phyloP scores from a whole-genome alignment of 2,113 vertebrate species.

The Ahaetulla prasina region DNA sequence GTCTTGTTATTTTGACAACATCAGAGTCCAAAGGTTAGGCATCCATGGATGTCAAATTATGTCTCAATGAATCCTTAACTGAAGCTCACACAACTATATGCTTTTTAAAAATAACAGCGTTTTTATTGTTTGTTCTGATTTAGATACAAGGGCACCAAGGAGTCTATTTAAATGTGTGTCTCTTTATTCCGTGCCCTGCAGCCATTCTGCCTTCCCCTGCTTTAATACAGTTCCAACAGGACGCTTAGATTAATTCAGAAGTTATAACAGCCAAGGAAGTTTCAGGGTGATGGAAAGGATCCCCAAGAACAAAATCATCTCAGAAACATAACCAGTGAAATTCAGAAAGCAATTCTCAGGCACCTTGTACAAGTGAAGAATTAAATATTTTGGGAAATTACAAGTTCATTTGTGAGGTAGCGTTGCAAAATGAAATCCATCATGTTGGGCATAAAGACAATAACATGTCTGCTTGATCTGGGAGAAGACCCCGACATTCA shows the following conservation, averaged over 20 bases:
- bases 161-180: not conserved
- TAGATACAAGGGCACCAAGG: not conserved
- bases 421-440: not conserved
- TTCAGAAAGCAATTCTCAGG: not conserved
- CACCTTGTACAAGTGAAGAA: not conserved
- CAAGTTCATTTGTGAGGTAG: not conserved
- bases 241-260: not conserved
- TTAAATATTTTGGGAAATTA: not conserved
- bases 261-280: not conserved
- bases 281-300: not conserved
- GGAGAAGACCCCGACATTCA: not conserved
- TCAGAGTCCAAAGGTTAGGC: not conserved
- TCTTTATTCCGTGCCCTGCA: not conserved
- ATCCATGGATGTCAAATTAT: not conserved
- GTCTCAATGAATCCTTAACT: not conserved
- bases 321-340: not conserved
- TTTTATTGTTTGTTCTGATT: not conserved
- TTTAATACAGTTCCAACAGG: not conserved
- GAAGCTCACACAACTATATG: not conserved
- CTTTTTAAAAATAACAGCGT: not conserved
- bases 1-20: not conserved
- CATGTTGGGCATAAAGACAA: not conserved
- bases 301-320: not conserved
- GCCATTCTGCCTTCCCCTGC: not conserved
- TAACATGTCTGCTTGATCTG: not conserved